phyloP scores from a whole-genome alignment of 2,113 vertebrate genomes.

The Melierax canorus region DNA sequence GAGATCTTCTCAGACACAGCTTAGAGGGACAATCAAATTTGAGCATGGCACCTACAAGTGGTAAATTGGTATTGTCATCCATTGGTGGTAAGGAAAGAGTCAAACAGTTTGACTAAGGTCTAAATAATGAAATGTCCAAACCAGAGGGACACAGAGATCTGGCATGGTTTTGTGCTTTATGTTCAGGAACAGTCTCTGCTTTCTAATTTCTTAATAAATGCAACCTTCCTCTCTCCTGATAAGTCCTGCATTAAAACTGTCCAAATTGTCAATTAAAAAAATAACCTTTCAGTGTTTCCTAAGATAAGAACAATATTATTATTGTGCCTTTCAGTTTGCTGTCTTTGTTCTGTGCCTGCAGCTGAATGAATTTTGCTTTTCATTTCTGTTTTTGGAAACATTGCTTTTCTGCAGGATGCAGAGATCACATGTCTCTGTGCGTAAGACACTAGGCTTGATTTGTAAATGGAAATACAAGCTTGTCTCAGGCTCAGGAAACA shows the following conservation, averaged over 20 bases:
- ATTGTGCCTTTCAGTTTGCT: slow-evolving; percentile 45
- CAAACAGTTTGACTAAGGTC: background rate
- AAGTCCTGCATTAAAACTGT: slow-evolving; percentile 10
- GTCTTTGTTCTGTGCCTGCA: slow-evolving; percentile 41
- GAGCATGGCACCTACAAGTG: background rate
- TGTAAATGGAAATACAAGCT: background rate
- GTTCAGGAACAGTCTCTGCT: background rate
- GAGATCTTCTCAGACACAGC: background rate
- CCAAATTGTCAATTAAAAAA: background rate
- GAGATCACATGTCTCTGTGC: slow-evolving; percentile 37
- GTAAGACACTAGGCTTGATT: background rate
- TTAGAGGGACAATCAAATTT: background rate
- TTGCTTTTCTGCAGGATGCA: slow-evolving; percentile 30
- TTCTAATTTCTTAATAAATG: background rate
- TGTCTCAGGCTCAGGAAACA: background rate
- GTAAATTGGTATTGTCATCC: background rate
- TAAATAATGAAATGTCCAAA: background rate
- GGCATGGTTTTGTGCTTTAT: background rate
- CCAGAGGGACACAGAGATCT: background rate
- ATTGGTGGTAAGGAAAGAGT: background rate
- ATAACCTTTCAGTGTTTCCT: background rate
- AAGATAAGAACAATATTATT: slow-evolving; percentile 40
- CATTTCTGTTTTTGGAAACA: slow-evolving; percentile 32
- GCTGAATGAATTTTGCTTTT: slow-evolving; percentile 60
- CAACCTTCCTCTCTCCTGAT: background rate